A percentile compares a stretch with the other conserved stretches of the same genome.
phyloP scores from a whole-genome alignment of 2,797 vertebrate genomes.

The Enoplosus armatus region DNA sequence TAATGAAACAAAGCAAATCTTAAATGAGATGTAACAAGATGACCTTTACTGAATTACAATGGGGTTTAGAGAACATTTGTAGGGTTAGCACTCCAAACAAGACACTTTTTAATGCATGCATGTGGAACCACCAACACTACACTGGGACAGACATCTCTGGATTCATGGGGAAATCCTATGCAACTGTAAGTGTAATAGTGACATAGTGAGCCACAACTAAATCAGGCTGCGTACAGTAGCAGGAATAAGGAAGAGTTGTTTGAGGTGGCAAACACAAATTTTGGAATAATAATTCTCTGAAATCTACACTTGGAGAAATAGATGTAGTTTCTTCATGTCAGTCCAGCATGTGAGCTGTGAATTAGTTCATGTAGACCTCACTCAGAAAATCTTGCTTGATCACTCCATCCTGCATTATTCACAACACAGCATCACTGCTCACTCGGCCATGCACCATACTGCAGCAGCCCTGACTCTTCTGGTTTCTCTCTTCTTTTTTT shows the following conservation, averaged over 20 bases:
- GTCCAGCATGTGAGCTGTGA: conserved; percentile 4
- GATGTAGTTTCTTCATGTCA: neutral
- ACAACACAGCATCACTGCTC: conserved; percentile 32
- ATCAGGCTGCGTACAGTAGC: neutral
- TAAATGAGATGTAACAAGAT: conserved; percentile 34
- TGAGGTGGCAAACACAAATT: neutral
- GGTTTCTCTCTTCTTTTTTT: too few relatives aligned
- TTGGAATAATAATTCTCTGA: neutral
- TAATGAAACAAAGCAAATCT: conserved; percentile 42
- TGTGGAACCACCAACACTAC: neutral
- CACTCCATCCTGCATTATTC: conserved; percentile 65
- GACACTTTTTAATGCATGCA: neutral
- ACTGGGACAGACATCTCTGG: neutral
- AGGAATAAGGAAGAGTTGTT: neutral
- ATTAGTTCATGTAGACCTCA: conserved; percentile 39
- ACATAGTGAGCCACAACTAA: neutral
- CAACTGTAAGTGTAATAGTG: neutral
- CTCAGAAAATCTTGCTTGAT: conserved; percentile 30
- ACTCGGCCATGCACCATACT: conserved; percentile 47
- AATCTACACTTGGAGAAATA: neutral
- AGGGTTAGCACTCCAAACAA: conserved; percentile 26
- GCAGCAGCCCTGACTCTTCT: conserved; percentile 40
- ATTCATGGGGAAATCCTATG: neutral
- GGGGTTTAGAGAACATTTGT: conserved; percentile 29
- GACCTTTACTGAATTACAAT: conserved; percentile 40